Evolutionary conservation across 2,888 invertebrate genomes (phyloP), one percentile per base, ranked within the genome.

Genomic region (Folsomia manolachei): DNA sequence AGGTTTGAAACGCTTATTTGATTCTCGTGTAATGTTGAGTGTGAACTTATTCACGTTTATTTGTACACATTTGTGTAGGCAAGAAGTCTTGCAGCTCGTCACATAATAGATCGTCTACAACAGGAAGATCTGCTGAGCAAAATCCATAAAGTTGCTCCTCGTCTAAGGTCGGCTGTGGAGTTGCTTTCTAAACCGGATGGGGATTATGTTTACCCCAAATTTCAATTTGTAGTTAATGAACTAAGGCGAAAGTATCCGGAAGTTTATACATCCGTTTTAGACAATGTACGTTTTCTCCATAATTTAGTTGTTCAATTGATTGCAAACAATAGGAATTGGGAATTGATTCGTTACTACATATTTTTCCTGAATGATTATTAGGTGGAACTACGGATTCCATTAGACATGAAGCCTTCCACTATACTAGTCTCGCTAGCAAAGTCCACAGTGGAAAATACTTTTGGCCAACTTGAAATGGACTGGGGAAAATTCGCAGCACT

Each of bases 401-500:
- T 69, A n/a, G 78, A 79, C 27, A 76, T 76, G 73, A 78, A 76
- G 65, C 80, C 80, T 9, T 78, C 78, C 1, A 72, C 76, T 11
- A 77, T 80, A 53, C 71, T 80, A 18, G 80, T 80, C 9, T 76
- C 78, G 0, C 68, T 80, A 27, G 78, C 80, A 1, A 80, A 80
- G 70, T 73, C 71, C 4, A 76, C 78, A 21, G 67, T 80, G 7
- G 80, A 79, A 62, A 75, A 75, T 62, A 61, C 63, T 11, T 66
- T 67, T 52, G 80, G 80, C 0, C 73, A 79, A 53, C 71, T 78
- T 23, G 73, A 74, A 62, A 75, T 79, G 71, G 74, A 73, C 27
- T 80, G 80, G 80, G 80, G 80, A 26, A 80, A 80, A 70, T 80
- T 78, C 60, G 77, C 76, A 11, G 72, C 78, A 1, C 64, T 80